A percentile compares a stretch with the other conserved stretches of the same genome.
Conservation (phyloP, 1,140 invertebrate genomes). For the Caenorhabditis briggsae region DNA sequence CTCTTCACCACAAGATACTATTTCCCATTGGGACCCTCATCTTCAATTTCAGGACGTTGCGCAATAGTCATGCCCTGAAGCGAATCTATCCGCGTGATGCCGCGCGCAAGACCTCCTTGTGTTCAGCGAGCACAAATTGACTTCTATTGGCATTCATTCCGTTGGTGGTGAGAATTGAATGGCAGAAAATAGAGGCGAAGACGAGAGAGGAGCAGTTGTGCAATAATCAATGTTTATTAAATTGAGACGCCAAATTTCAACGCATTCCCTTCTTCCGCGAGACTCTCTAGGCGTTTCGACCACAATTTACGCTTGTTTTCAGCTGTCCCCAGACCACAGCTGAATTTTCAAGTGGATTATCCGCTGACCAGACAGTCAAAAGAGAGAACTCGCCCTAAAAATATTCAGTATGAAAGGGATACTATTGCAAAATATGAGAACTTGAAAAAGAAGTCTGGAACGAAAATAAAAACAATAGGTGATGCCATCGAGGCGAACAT, state of each 20-base stretch:
- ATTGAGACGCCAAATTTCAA: slow-evolving; percentile 33
- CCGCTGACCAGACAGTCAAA: background rate
- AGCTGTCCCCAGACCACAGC: slow-evolving; percentile 12
- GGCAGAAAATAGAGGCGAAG: background rate
- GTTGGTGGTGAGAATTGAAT: background rate
- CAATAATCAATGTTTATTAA: slow-evolving; percentile 53
- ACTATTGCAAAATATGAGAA: background rate
- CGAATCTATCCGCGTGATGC: slow-evolving; percentile 33
- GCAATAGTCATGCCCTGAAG: background rate
- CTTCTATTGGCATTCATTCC: slow-evolving; percentile 1
- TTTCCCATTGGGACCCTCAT: background rate
- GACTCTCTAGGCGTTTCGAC: background rate
- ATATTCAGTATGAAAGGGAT: background rate
- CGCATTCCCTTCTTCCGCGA: background rate
- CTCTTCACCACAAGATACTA: background rate
- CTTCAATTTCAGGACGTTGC: slow-evolving; percentile 38
- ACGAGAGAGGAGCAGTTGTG: background rate
- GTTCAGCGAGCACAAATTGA: slow-evolving; percentile 29
- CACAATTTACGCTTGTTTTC: background rate
- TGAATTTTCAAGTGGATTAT: slow-evolving; percentile 5
- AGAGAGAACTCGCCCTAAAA: background rate
- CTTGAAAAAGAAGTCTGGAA: background rate
- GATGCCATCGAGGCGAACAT: background rate
- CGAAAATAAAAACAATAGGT: too few relatives aligned
- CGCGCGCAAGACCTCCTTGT: slow-evolving; percentile 40